These are phyloP conservation scores for Trachops cirrhosus DNA, from an alignment of 2,797 vertebrate species.

Conservation along the genomic window DNA sequence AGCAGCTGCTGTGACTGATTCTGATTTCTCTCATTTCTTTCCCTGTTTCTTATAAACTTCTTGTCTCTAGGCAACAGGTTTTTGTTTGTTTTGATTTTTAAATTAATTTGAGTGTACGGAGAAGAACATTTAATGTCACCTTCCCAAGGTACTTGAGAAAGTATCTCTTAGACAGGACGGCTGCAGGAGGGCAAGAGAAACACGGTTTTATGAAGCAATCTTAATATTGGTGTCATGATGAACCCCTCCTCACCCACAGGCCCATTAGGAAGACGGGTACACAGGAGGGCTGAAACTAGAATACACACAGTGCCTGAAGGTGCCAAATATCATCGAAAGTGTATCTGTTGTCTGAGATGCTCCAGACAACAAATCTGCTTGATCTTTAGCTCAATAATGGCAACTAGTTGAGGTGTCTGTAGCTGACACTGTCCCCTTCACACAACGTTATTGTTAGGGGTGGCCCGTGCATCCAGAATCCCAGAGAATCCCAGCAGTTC, in stretches of 20 bases:
- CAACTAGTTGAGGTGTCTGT: rapidly evolving
- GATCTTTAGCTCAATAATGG: not conserved
- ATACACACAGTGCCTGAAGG: rapidly evolving
- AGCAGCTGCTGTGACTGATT: not conserved
- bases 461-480: not conserved
- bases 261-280: not conserved
- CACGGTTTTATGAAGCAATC: not conserved
- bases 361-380: not conserved
- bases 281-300: too few species aligned
- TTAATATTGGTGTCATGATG: not conserved
- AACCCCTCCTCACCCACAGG: not conserved
- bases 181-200: not conserved
- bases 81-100: not conserved
- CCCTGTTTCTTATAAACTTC: not conserved
- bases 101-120: not conserved
- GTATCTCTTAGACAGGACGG: not conserved
- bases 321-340: not conserved
- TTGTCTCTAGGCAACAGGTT: not conserved
- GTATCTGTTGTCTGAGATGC: not conserved
- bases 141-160: not conserved
- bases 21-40: not conserved
- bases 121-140: not conserved
- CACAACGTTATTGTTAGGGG: not conserved
- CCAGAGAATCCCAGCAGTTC: not conserved
- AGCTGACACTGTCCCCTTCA: not conserved